phyloP scores from a whole-genome alignment of 2,113 vertebrate species.

The Falco punctatus region DNA sequence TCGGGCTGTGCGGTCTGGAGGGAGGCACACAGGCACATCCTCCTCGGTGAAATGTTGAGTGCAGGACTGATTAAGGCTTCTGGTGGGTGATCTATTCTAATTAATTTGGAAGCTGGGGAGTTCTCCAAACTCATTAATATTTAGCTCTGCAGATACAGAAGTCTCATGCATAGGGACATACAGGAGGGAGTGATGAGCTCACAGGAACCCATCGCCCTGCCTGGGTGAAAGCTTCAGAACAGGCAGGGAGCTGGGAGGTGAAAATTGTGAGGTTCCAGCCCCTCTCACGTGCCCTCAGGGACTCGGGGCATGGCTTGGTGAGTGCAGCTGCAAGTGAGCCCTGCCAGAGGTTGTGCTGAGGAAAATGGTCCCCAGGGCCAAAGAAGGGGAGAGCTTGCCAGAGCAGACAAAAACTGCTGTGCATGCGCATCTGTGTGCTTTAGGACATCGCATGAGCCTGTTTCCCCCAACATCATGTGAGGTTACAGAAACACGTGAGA shows the following conservation, averaged over 20 bases:
- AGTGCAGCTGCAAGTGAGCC: rapidly evolving
- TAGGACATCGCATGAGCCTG: rapidly evolving
- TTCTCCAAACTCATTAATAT: slow-evolving; percentile 1
- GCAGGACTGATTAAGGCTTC: not conserved
- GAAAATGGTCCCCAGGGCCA: not conserved
- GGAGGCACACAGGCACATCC: not conserved
- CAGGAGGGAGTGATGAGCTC: not conserved
- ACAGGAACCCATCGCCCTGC: not conserved
- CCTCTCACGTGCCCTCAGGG: rapidly evolving
- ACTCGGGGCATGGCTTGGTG: rapidly evolving
- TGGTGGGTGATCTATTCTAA: slow-evolving; percentile 4
- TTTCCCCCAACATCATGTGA: not conserved
- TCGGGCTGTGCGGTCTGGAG: rapidly evolving
- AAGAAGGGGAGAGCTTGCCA: not conserved
- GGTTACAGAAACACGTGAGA: not conserved
- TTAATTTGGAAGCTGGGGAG: not conserved
- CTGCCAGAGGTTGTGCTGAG: not conserved
- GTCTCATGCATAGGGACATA: not conserved
- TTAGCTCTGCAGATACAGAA: not conserved
- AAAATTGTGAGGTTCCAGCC: not conserved
- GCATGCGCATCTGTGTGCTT: not conserved
- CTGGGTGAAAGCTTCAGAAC: not conserved
- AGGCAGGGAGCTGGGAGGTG: not conserved
- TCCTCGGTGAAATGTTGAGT: not conserved
- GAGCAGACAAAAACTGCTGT: not conserved